A percentile compares a stretch with the other conserved stretches of the same genome.
phyloP scores from a whole-genome alignment of 1,140 invertebrate genomes.

The Acromyrmex charruanus region DNA sequence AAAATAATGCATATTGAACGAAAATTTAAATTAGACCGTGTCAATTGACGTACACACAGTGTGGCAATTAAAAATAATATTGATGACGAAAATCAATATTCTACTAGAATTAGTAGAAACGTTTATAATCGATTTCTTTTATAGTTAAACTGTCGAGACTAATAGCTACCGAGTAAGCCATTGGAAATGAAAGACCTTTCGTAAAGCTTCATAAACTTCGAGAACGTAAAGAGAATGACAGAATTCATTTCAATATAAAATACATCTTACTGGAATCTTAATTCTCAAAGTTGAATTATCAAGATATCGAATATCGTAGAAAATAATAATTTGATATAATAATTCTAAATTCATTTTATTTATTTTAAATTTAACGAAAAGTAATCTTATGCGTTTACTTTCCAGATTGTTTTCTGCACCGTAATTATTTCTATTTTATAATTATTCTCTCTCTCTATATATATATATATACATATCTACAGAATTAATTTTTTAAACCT shows the following conservation, averaged over 20 bases:
- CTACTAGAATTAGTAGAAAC: neutral
- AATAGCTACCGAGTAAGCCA: neutral
- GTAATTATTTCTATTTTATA: neutral
- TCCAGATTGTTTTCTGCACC: neutral
- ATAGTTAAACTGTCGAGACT: neutral
- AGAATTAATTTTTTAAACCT: neutral
- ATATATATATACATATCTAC: neutral
- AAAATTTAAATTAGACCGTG: neutral
- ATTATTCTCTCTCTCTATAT: neutral
- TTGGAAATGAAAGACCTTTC: neutral
- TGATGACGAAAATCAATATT: neutral
- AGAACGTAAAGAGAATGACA: neutral
- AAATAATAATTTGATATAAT: neutral
- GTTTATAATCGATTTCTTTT: neutral
- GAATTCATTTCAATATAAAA: neutral
- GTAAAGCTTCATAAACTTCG: neutral
- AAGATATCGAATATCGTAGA: neutral
- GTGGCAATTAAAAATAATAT: constrained; percentile 22
- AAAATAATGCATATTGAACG: neutral
- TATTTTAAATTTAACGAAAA: neutral
- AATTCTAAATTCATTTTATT: neutral
- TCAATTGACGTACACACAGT: neutral
- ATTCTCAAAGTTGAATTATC: neutral
- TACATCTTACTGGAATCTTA: neutral
- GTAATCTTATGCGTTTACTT: neutral